These are phyloP conservation scores for Pissodes strobi DNA, from an alignment of 1,140 invertebrate species.

Conservation along the genomic window DNA sequence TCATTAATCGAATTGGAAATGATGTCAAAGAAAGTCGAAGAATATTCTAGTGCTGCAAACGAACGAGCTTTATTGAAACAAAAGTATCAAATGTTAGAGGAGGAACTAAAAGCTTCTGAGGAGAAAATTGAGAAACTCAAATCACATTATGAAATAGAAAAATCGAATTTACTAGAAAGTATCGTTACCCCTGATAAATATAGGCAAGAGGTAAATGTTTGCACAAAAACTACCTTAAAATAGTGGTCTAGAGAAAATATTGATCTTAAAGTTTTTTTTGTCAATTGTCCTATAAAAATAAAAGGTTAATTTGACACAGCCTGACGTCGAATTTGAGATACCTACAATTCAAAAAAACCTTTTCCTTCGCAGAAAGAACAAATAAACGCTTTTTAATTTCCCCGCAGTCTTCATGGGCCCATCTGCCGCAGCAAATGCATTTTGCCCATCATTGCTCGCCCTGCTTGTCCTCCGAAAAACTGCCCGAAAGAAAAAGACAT, in stretches of 20 bases:
- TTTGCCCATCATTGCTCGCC: too few species aligned
- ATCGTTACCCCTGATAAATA: slow-evolving; percentile 3
- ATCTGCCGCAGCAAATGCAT: neutral
- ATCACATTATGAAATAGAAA: slow-evolving; percentile 22
- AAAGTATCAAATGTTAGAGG: slow-evolving; percentile 21
- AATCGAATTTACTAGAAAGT: slow-evolving; percentile 14
- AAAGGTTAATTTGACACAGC: too few species aligned
- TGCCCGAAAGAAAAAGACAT: too few species aligned
- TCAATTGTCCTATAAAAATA: too few species aligned
- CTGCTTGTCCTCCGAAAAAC: too few species aligned
- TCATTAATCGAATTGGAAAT: slow-evolving; percentile 26
- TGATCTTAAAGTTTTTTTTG: neutral
- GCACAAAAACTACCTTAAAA: too few species aligned
- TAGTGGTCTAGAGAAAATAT: too few species aligned
- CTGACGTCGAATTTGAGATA: too few species aligned
- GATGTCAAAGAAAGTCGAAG: slow-evolving; percentile 33
- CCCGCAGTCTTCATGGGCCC: too few species aligned
- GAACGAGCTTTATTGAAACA: slow-evolving; percentile 16
- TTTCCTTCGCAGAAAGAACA: too few species aligned
- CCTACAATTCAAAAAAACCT: too few species aligned
- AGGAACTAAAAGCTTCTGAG: slow-evolving; percentile 5
- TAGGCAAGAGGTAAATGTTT: slow-evolving; percentile 15
- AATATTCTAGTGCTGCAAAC: neutral
- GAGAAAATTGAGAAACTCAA: slow-evolving; percentile 23
- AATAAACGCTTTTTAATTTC: neutral